Percentiles rank a stretch among this genome's conserved stretches.
phyloP scores from a whole-genome alignment of 2,888 invertebrate genomes.

The Melinaea marsaeus region DNA sequence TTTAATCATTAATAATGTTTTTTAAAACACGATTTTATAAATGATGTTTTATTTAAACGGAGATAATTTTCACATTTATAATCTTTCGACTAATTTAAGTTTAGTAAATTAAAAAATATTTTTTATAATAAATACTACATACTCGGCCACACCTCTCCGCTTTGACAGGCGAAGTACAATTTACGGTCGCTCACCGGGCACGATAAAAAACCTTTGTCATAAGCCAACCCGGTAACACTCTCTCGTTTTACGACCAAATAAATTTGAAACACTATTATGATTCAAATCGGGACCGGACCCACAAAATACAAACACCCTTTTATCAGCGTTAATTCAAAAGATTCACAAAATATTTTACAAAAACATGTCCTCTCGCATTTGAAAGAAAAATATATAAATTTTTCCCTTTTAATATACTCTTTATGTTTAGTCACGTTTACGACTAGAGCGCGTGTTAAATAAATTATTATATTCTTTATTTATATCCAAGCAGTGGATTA shows the following conservation, averaged over 20 bases:
- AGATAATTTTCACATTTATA: background rate
- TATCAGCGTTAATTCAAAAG: constrained; percentile 53
- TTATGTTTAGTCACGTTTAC: constrained; percentile 60
- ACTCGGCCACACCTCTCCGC: constrained; percentile 30
- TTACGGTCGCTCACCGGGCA: constrained; percentile 65
- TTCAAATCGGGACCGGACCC: constrained; percentile 70
- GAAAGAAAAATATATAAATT: constrained; percentile 32
- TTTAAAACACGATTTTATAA: too few relatives aligned
- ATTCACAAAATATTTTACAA: constrained; percentile 63
- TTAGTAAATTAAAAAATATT: background rate
- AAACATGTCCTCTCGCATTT: constrained; percentile 45
- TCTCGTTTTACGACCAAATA: constrained; percentile 73
- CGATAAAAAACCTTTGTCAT: constrained; percentile 74
- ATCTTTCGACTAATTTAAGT: background rate
- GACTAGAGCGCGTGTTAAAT: constrained; percentile 38
- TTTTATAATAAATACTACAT: background rate
- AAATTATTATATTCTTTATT: constrained; percentile 59
- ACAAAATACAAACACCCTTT: constrained; percentile 68
- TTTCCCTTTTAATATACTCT: constrained; percentile 33
- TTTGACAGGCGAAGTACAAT: constrained; percentile 73
- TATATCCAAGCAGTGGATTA: constrained; percentile 46
- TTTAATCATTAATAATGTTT: too few relatives aligned
- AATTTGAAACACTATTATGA: constrained; percentile 77
- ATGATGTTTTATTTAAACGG: too few relatives aligned
- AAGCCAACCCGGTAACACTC: constrained; percentile 65